A percentile compares a stretch with the other conserved stretches of the same genome.
These are phyloP conservation scores for Sphaeramia orbicularis DNA, from an alignment of 2,797 vertebrate species.

Conservation along the genomic window DNA sequence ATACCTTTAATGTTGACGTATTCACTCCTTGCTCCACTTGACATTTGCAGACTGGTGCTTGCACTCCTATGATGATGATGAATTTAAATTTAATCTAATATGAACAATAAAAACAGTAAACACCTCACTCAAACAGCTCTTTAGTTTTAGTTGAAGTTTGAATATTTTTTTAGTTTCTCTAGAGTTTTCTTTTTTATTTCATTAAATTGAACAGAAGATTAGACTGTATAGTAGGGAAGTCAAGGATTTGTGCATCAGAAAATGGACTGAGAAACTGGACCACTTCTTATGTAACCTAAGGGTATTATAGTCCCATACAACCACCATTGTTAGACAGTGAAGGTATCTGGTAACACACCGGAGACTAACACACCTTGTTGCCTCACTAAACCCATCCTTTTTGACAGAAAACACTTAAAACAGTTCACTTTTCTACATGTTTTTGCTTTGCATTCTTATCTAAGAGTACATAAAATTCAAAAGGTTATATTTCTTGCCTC, in stretches of 20 bases:
- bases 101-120: not conserved
- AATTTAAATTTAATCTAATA: no score
- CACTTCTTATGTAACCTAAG: conserved; percentile 29
- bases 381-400: not conserved
- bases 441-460: not conserved
- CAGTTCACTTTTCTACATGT: conserved; percentile 3
- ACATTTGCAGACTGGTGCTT: no score
- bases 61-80: no score
- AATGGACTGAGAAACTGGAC: conserved; percentile 31
- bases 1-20: no score
- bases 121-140: not conserved
- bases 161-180: no score
- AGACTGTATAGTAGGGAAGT: conserved; percentile 4
- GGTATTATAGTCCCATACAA: conserved; percentile 13
- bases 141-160: not conserved
- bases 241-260: conserved; percentile 3
- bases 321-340: conserved; percentile 3
- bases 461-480: not conserved
- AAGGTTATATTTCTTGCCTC: not conserved
- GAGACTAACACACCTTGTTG: conserved; percentile 13
- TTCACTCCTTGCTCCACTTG: no score
- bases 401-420: not conserved
- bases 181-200: not conserved
- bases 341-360: conserved; percentile 20
- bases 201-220: conserved; percentile 5